phyloP scores from a whole-genome alignment of 2,888 invertebrate genomes.

The Villa cingulata region DNA sequence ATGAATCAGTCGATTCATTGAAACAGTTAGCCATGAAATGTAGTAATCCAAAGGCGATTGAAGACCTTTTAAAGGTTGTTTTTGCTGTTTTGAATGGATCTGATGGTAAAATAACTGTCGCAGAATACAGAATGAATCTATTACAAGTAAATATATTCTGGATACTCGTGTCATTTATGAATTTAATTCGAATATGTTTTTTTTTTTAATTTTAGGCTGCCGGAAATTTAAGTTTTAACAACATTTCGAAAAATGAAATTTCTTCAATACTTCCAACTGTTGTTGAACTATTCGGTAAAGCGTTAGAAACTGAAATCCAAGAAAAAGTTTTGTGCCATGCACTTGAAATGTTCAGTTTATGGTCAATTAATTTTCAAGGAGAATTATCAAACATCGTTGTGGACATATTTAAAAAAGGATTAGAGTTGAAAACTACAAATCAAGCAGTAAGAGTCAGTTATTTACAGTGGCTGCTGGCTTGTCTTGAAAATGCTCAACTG shows the following conservation, averaged over 20 bases:
- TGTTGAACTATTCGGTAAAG: constrained; percentile 54
- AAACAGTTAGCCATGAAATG: constrained; percentile 58
- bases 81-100: constrained; percentile 78
- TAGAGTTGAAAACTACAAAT: constrained; percentile 61
- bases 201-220: constrained; percentile 40
- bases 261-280: constrained; percentile 47
- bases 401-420: constrained; percentile 58
- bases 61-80: constrained; percentile 50
- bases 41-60: constrained; percentile 49
- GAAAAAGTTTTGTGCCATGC: constrained; percentile 77
- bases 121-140: constrained; percentile 77
- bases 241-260: constrained; percentile 44
- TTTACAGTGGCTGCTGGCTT: constrained; percentile 56
- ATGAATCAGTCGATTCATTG: constrained; percentile 60
- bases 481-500: constrained; percentile 43
- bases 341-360: constrained; percentile 64
- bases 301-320: constrained; percentile 78
- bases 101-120: constrained; percentile 79
- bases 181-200: too few species aligned
- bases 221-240: constrained; percentile 58
- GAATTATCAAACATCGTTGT: constrained; percentile 51
- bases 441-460: constrained; percentile 65
- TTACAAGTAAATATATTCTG: constrained; percentile 42
- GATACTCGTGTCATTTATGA: background rate
- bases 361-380: constrained; percentile 55